Percentiles rank a stretch among this genome's conserved stretches.
These are phyloP conservation scores for Macrocentrus cingulum DNA, from an alignment of 1,140 invertebrate genomes.

Conservation along the genomic window DNA sequence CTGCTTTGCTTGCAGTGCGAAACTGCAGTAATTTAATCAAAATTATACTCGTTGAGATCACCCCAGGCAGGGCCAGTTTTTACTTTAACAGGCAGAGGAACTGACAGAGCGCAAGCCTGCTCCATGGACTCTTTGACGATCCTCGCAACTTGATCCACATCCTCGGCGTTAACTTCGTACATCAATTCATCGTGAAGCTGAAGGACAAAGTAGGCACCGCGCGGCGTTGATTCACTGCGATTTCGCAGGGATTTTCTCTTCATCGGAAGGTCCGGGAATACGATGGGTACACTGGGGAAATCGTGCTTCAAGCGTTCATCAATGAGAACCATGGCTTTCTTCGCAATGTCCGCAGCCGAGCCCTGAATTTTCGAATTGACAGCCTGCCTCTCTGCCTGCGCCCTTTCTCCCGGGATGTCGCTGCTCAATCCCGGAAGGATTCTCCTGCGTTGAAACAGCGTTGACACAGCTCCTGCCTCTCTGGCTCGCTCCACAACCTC, in stretches of 20 bases:
- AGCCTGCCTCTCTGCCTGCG: constrained; percentile 90
- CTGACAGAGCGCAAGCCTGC: constrained; percentile 68
- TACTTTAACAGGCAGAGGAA: constrained; percentile 85
- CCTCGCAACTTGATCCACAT: constrained; percentile 64
- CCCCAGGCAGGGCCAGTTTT: constrained; percentile 84
- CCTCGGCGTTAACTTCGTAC: constrained; percentile 72
- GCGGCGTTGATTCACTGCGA: constrained; percentile 34
- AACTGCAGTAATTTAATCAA: too few species aligned
- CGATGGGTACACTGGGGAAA: constrained; percentile 44
- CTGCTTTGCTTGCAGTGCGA: too few species aligned
- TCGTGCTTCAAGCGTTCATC: constrained; percentile 59
- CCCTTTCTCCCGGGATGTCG: constrained; percentile 64
- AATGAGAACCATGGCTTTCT: constrained; percentile 84
- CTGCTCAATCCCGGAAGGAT: constrained; percentile 79
- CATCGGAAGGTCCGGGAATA: constrained; percentile 37
- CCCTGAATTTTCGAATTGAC: constrained; percentile 95
- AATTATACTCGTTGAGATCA: constrained; percentile 58
- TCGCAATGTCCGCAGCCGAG: constrained; percentile 92
- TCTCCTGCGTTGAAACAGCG: constrained; percentile 76
- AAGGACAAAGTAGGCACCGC: constrained; percentile 71
- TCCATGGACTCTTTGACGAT: constrained; percentile 83
- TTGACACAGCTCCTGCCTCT: constrained; percentile 78
- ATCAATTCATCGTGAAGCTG: constrained; percentile 97
- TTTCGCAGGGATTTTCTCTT: constrained; percentile 46
- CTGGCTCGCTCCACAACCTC: constrained; percentile 70